phyloP scores from a whole-genome alignment of 2,888 invertebrate species.

The Drosophila ezoana region DNA sequence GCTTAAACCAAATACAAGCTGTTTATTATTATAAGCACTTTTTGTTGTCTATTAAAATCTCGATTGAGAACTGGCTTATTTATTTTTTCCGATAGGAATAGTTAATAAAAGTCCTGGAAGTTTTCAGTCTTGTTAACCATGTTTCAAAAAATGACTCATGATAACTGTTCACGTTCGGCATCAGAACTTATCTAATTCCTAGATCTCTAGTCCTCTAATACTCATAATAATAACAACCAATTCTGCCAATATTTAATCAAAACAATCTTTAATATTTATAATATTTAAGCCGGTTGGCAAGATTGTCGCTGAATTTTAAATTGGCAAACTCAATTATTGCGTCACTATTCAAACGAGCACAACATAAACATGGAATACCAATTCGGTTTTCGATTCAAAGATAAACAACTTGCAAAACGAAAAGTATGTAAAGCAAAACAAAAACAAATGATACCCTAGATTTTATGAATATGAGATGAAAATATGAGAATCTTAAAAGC shows the following conservation, averaged over 20 bases:
- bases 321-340: conserved; percentile 28
- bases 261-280: background rate
- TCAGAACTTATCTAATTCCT: no score
- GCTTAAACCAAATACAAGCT: conserved; percentile 17
- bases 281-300: conserved; percentile 21
- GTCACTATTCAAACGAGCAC: conserved; percentile 20
- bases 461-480: background rate
- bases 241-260: conserved; percentile 1
- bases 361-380: conserved; percentile 38
- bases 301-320: conserved; percentile 19
- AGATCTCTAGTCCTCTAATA: no score
- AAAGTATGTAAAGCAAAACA: conserved; percentile 27
- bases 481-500: background rate
- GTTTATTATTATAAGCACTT: background rate
- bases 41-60: no score
- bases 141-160: no score
- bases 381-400: conserved; percentile 17
- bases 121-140: no score
- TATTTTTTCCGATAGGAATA: no score
- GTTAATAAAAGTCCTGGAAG: no score
- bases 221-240: background rate
- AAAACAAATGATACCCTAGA: conserved; percentile 16
- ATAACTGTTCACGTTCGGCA: no score
- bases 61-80: no score
- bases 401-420: conserved; percentile 13